Evolutionary conservation across 2,888 invertebrate genomes (phyloP), one percentile per base, ranked within the genome.

Genomic region (Cerastis leucographa): DNA sequence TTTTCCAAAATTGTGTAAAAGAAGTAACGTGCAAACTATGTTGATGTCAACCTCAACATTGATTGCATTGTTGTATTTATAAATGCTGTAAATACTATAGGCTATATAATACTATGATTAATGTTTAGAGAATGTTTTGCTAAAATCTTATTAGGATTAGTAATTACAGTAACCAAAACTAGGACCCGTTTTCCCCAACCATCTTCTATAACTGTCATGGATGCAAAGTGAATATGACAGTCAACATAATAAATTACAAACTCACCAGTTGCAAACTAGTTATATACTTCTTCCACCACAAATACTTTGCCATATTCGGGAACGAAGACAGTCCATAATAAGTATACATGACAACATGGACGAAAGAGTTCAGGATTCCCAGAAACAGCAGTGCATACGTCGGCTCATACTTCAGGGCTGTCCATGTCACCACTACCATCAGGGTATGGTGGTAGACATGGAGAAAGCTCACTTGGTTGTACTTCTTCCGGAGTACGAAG

Each of bases 281-380:
- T 91, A 98, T 97, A 92, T 98, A 98, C 85, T 97, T 98, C 92
- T 98, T 98, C 98, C 98, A 98, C 98, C 98, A 98, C 56, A 98
- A 93, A 90, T 97, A 98, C 85, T 97, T 97, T 78, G 97, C 97
- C 90, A 97, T 97, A 19, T 96, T 90, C 0, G 98, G 98, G 80
- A 98, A 94, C 0, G 98, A 97, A 0, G 98, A 97, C 88, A 98
- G 91, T 76, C 97, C 97, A 90, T 98, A 98, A 90, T 98, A 98
- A 0, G 97, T 93, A 91, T 98, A 98, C 98, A 98, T 98, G 79
- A 98, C 92, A 14, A 98, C 95, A 91, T 98, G 98, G 0, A 98
- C 97, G 42, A 89, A 86, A 0, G 89, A 83, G 70, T 88, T 89
- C 9, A 73, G 0, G 11, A 40, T 5, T 11, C 88, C 88, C 7